phyloP scores from a whole-genome alignment of 2,888 invertebrate species.

The Drosophila cognata region DNA sequence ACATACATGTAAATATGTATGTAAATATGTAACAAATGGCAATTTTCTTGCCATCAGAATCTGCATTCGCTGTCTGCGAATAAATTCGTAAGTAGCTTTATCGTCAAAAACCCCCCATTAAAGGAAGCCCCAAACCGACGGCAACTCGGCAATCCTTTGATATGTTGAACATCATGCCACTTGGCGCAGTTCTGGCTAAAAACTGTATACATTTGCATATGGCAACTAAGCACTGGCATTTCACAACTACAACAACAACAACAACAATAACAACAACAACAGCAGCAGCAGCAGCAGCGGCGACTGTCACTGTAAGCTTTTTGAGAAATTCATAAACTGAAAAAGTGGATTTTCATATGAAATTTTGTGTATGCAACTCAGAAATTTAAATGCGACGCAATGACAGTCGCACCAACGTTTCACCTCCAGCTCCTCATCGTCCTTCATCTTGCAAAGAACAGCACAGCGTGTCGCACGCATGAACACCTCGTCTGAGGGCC shows the following conservation, averaged over 20 bases:
- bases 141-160: slow-evolving; percentile 66
- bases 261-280: slow-evolving; percentile 6
- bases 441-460: slow-evolving; percentile 13
- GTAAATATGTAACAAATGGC: slow-evolving; percentile 1
- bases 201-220: slow-evolving; percentile 71
- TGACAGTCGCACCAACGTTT: slow-evolving; percentile 57
- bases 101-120: slow-evolving; percentile 28
- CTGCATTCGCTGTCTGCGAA: slow-evolving; percentile 21
- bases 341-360: slow-evolving; percentile 79
- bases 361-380: slow-evolving; percentile 71
- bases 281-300: slow-evolving; percentile 17
- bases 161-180: slow-evolving; percentile 78
- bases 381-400: slow-evolving; percentile 76
- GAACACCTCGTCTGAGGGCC: slow-evolving; percentile 66
- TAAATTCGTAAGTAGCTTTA: slow-evolving; percentile 51
- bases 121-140: slow-evolving; percentile 19
- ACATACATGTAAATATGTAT: neutral
- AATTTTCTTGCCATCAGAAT: slow-evolving; percentile 8
- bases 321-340: slow-evolving; percentile 80
- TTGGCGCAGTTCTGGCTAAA: slow-evolving; percentile 71
- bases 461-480: slow-evolving; percentile 78
- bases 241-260: slow-evolving; percentile 15
- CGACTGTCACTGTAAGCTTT: slow-evolving; percentile 77
- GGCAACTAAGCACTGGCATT: slow-evolving; percentile 43
- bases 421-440: neutral